Evolutionary conservation across 1,140 invertebrate species (phyloP).

Genomic region (Pissodes strobi): DNA sequence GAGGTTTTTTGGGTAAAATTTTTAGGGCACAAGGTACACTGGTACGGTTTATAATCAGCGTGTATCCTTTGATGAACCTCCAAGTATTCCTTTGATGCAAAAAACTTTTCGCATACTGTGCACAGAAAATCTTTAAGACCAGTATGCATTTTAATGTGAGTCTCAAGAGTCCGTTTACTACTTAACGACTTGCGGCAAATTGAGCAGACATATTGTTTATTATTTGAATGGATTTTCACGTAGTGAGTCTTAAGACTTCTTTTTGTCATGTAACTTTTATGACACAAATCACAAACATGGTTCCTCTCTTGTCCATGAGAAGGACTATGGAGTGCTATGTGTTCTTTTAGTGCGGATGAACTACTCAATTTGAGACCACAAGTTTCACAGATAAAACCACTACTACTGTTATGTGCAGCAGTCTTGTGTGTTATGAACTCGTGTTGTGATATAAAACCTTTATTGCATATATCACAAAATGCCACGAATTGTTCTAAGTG

Average conservation of each 20-base stretch:
- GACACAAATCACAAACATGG: constrained; percentile 43
- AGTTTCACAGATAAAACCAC: constrained; percentile 41
- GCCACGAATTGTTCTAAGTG: constrained; percentile 59
- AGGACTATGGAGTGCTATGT: constrained; percentile 40
- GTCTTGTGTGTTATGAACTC: constrained; percentile 38
- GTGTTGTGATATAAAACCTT: constrained; percentile 40
- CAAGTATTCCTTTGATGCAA: constrained; percentile 72
- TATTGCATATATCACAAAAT: constrained; percentile 41
- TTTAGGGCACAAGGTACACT: constrained; percentile 72
- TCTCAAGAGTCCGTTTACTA: constrained; percentile 45
- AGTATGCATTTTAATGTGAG: constrained; percentile 52
- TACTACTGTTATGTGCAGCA: constrained; percentile 34
- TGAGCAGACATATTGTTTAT: constrained; percentile 59
- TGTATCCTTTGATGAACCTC: constrained; percentile 76
- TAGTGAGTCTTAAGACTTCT: constrained; percentile 54
- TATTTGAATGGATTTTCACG: constrained; percentile 70
- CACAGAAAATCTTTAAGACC: constrained; percentile 53
- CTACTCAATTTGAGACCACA: constrained; percentile 41
- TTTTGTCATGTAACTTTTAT: constrained; percentile 31
- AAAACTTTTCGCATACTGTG: constrained; percentile 57
- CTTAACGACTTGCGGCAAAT: constrained; percentile 59
- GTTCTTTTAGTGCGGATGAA: constrained; percentile 42
- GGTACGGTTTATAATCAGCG: constrained; percentile 76
- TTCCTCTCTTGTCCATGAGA: constrained; percentile 19
- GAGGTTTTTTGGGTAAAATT: constrained; percentile 69